Conservation (phyloP, 2,113 vertebrate genomes). For the Micromys minutus region DNA sequence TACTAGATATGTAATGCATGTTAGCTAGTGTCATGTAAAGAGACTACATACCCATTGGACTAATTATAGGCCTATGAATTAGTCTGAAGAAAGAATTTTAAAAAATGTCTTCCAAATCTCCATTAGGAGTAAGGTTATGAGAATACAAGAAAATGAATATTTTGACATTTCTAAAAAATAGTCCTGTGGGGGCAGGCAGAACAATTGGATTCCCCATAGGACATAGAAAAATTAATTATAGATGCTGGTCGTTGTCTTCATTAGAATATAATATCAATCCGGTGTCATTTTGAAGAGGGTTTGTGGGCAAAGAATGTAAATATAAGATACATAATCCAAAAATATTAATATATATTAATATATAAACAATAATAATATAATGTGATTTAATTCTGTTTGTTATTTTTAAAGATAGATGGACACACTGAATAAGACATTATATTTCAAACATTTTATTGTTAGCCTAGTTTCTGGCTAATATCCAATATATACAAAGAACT, state of each 20-base stretch:
- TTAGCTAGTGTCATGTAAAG: constrained; percentile 10
- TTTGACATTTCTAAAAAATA: background rate
- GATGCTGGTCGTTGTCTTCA: background rate
- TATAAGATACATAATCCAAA: background rate
- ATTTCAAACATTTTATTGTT: background rate
- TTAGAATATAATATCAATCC: background rate
- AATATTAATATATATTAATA: too few species aligned
- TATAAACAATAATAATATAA: background rate
- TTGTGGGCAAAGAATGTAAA: background rate
- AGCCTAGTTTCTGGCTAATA: too few species aligned
- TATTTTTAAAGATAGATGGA: constrained; percentile 40
- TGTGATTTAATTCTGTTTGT: constrained; percentile 4
- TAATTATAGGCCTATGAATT: constrained; percentile 16
- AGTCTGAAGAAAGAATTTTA: constrained; percentile 1
- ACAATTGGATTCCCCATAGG: background rate
- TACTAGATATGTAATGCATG: background rate
- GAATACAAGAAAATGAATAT: background rate
- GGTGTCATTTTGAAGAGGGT: background rate
- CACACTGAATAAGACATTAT: constrained; percentile 23
- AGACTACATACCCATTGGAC: background rate
- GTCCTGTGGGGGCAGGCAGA: background rate
- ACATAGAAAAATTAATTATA: background rate
- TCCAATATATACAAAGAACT: too few species aligned
- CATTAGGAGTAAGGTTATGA: constrained; percentile 7
- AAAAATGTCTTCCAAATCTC: background rate